Conservation (phyloP, 2,797 vertebrate species). For the Myripristis murdjan region DNA sequence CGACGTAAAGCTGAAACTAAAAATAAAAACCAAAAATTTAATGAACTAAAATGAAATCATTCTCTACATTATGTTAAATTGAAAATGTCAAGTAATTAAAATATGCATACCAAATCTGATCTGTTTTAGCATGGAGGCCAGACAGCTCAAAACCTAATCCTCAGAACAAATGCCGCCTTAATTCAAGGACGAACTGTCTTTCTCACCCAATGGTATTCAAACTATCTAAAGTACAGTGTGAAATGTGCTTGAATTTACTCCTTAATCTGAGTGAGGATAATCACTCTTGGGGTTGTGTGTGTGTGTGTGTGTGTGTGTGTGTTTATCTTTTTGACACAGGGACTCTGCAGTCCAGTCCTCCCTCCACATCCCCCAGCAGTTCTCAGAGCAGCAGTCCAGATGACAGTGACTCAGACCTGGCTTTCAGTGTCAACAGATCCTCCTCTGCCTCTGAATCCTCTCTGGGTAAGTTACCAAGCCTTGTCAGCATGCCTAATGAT, state of each 20-base stretch:
- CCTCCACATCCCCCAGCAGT: conserved; percentile 89
- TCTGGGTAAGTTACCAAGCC: conserved; percentile 88
- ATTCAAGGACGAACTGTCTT: background rate
- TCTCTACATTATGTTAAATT: no score
- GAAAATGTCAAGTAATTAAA: conserved; percentile 4
- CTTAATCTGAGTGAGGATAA: conserved; percentile 8
- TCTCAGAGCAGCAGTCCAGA: conserved; percentile 95
- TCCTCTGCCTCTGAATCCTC: conserved; percentile 98
- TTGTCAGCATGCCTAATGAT: conserved; percentile 21
- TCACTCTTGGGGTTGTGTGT: conserved; percentile 25
- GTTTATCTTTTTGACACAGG: conserved; percentile 83
- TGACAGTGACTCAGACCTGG: conserved; percentile 97
- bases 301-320: conserved; percentile 31
- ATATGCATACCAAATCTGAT: conserved; percentile 4
- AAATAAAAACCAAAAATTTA: no score
- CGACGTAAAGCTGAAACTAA: conserved; percentile 20
- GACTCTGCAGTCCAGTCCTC: conserved; percentile 92
- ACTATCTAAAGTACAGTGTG: background rate
- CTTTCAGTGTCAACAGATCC: conserved; percentile 96
- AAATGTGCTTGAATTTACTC: background rate
- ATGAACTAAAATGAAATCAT: conserved; percentile 18
- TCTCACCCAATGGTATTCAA: background rate
- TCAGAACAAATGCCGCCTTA: background rate
- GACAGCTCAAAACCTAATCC: background rate
- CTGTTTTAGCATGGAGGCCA: background rate